These are phyloP conservation scores for Notechis scutatus DNA, from an alignment of 2,113 vertebrate genomes.

Conservation along the genomic window DNA sequence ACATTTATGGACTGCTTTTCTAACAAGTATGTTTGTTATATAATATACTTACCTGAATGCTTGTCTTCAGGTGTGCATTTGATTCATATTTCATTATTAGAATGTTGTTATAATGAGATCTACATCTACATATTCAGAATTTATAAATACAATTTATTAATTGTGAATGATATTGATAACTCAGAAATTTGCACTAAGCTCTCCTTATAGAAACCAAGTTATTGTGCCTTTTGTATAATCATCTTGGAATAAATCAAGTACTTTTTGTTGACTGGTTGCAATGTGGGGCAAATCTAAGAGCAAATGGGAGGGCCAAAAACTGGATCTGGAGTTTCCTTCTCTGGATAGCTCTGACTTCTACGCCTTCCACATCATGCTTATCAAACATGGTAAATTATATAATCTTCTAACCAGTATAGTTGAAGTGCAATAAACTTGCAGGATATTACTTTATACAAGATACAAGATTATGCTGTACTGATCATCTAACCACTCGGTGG, in stretches of 20 bases:
- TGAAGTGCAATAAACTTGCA: background rate
- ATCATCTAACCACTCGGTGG: background rate
- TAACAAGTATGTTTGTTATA: background rate
- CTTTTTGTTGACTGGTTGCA: background rate
- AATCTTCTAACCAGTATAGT: background rate
- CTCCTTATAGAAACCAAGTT: background rate
- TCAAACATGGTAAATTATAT: background rate
- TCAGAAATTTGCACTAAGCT: background rate
- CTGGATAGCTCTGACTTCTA: background rate
- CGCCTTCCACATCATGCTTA: background rate
- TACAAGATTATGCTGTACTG: background rate
- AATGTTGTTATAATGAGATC: background rate
- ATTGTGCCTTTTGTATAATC: background rate
- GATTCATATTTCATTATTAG: background rate
- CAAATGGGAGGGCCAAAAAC: background rate
- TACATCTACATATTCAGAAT: background rate
- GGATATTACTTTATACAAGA: background rate
- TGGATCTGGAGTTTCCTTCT: background rate
- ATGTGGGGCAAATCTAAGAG: background rate
- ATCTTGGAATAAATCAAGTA: background rate
- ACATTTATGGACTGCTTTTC: background rate
- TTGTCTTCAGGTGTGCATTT: background rate
- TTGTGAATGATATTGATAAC: background rate
- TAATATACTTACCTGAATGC: background rate
- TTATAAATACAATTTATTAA: background rate